Evolutionary conservation across 30 jellyfish, hydroid and myxozoan genomes (phyloP), one percentile per base, ranked within the genome.

Genomic region (Pseudorhiza aurosa): DNA sequence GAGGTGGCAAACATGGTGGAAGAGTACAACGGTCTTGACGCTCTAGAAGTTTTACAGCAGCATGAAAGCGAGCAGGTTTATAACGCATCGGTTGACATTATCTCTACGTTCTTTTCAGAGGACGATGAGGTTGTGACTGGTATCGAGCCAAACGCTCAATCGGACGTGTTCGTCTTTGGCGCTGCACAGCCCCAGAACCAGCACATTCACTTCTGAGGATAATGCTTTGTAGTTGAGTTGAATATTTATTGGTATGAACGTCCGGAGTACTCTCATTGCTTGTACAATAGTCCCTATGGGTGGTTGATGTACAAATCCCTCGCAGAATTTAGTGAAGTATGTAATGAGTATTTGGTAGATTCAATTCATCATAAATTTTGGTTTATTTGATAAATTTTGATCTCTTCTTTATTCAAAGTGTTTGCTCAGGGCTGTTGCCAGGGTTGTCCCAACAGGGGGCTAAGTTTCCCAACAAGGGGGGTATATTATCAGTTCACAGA

Each of bases 11-110:
- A 45, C 29, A 73, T 65, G 68, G 77, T 94, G 10, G 97, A 87
- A 70, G 99, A 87, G 50, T 76, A 79, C 40, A 85, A 90, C 28
- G 99, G 99, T 19, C 72, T 83, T 15, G 97, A 88, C 44, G 88
- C 87, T 5, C 57, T 94, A 1, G 99, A 94, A 49, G 40, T 30
- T 11, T 70, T 94, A 33, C 99, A 94, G 58, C 81, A 80, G 24
- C 96, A 83, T 45, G 96, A 53, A 69, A 87, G 89, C 25, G 99
- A 94, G 25, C 92, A 83, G 33, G 88, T 94, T 24, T 85, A 81
- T 65, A 87, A 82, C 33, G 87, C 97, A 37, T 88, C 99, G 1
- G 68, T 60, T 8, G 96, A 83, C 4, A 69, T 93, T 47, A 75
- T 94, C 37, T 90, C 75, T 1, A 56, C 79, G 18, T 94, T 82